These are phyloP conservation scores for Perca fluviatilis DNA, from an alignment of 2,113 vertebrate genomes.

Conservation along the genomic window DNA sequence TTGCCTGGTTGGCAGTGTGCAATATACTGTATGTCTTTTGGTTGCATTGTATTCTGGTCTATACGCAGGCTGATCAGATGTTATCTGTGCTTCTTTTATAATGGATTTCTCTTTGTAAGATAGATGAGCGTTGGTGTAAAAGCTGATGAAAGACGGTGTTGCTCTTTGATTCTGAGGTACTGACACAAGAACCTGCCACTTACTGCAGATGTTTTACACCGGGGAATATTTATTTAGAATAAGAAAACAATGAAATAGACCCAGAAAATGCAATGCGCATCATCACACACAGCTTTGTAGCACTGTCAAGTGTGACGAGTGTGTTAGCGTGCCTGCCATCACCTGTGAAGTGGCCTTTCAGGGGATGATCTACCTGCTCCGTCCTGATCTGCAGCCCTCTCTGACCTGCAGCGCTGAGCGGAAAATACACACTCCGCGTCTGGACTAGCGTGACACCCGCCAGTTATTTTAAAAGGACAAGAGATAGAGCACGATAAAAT, in stretches of 20 bases:
- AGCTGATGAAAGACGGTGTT: constrained; percentile 43
- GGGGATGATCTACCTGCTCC: constrained; percentile 49
- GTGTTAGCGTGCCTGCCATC: constrained; percentile 6
- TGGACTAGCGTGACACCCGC: constrained; percentile 38
- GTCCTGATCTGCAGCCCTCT: constrained; percentile 28
- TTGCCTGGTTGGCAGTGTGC: constrained; percentile 18
- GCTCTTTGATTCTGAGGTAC: constrained; percentile 35
- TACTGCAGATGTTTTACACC: constrained; percentile 29
- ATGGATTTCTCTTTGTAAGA: constrained; percentile 14
- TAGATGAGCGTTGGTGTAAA: constrained; percentile 33
- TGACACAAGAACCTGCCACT: constrained; percentile 7
- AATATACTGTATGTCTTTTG: constrained; percentile 13
- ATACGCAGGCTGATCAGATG: constrained; percentile 27
- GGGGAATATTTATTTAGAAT: constrained; percentile 33
- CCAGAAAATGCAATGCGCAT: neutral
- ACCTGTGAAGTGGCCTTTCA: constrained; percentile 58
- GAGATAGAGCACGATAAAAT: constrained; percentile 36
- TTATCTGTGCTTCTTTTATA: constrained; percentile 26
- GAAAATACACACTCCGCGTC: neutral
- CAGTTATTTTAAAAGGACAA: constrained; percentile 46
- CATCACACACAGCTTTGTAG: neutral
- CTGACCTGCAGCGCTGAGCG: constrained; percentile 48
- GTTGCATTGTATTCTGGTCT: constrained; percentile 22
- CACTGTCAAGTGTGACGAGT: neutral
- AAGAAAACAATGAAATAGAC: constrained; percentile 1